Evolutionary conservation across 2,888 invertebrate species (phyloP), one percentile per base, ranked within the genome.

Genomic region (Ecliptopera silaceata): DNA sequence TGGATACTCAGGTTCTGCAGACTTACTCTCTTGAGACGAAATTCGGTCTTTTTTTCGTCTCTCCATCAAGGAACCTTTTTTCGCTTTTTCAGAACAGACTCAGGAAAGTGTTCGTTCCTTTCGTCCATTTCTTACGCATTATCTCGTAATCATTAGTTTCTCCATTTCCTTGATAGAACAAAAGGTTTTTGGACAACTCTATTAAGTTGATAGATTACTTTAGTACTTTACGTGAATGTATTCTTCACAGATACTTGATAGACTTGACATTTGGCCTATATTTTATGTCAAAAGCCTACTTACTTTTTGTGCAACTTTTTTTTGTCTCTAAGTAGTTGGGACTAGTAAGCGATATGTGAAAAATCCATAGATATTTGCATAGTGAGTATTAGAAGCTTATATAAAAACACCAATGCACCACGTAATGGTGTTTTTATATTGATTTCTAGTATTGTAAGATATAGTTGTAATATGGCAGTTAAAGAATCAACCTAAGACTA

Each of bases 21-120:
- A 84, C 86, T 87, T 84, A 85, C 83, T 91, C 91, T 90, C 91
- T 77, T 80, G 89, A 90, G 91, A 88, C 89, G 82, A 87, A 88
- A 88, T 89, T 87, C 79, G 80, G 82, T 86, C 79, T 88, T 88
- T 86, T 86, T 90, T 88, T 88, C 85, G 80, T 83, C 79, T 84
- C 84, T 85, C 84, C 83, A 84, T 86, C 84, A 84, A 80, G 79
- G 77, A 84, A 80, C 81, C 82, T 84, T 88, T 88, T 88, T 87
- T 86, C 85, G 81, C 84, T 88, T 85, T 89, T 88, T 87, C 88
- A 78, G 82, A 84, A 84, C 81, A 82, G 84, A 84, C 80, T 82
- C 76, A 82, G 79, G 80, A 82, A 86, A 86, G 80, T 77, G 80
- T 82, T 86, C 75, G 76, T 85, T 84, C 80, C 81, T 79, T 79